Percentiles rank a stretch among this genome's conserved stretches.
phyloP scores from a whole-genome alignment of 2,797 vertebrate species.

The Miichthys miiuy region DNA sequence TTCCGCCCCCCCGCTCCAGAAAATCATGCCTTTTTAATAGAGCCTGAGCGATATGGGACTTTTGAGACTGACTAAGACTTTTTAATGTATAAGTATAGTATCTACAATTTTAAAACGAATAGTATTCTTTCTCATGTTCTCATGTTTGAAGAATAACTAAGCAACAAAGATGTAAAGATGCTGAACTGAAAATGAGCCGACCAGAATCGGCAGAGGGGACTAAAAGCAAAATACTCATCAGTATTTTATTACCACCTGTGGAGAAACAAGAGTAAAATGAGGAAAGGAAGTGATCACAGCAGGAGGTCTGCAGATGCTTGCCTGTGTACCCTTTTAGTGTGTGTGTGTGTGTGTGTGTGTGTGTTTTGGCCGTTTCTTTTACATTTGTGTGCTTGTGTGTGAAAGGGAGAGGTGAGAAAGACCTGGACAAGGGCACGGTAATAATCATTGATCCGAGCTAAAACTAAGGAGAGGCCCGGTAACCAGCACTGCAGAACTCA shows the following conservation, averaged over 20 bases:
- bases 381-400: constrained; percentile 21
- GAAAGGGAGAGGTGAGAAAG: constrained; percentile 33
- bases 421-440: constrained; percentile 79
- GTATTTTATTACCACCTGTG: constrained; percentile 47
- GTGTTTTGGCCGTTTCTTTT: constrained; percentile 22
- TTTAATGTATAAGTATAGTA: no score
- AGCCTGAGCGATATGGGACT: no score
- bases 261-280: constrained; percentile 50
- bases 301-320: constrained; percentile 57
- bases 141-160: no score
- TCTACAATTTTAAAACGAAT: no score
- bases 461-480: constrained; percentile 72
- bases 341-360: not conserved
- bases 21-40: not conserved
- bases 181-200: not conserved
- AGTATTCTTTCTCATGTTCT: no score
- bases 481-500: constrained; percentile 72
- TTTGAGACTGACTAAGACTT: no score
- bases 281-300: constrained; percentile 56
- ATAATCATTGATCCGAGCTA: constrained; percentile 84
- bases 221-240: constrained; percentile 42
- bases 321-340: constrained; percentile 18
- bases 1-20: not conserved
- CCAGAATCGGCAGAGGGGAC: not conserved
- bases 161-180: not conserved